Conservation (phyloP, 1,140 invertebrate species). For the Eriocheir sinensis region DNA sequence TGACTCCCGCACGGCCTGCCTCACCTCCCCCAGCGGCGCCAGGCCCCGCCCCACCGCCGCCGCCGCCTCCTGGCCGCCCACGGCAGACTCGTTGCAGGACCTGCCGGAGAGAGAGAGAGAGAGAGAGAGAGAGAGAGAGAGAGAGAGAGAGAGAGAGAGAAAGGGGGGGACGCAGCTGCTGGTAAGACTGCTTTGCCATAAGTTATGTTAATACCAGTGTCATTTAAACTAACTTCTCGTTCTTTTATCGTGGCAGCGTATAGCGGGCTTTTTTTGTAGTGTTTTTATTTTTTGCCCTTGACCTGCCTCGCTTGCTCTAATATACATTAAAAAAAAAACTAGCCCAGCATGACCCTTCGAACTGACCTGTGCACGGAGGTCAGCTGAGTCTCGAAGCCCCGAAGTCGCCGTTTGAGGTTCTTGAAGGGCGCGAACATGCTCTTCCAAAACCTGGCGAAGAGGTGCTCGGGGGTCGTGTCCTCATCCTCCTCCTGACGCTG, state of each 20-base stretch:
- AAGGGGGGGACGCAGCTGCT: too few relatives aligned
- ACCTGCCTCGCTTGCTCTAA: too few relatives aligned
- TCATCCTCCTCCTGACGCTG: background rate
- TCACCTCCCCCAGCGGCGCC: constrained; percentile 50
- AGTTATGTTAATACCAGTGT: too few relatives aligned
- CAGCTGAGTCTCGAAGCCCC: constrained; percentile 69
- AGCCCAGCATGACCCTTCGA: background rate
- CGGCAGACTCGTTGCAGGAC: constrained; percentile 53
- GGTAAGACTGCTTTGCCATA: too few relatives aligned
- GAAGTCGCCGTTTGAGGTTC: constrained; percentile 72
- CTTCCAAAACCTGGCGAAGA: constrained; percentile 77
- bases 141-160: too few relatives aligned
- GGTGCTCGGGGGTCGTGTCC: constrained; percentile 64
- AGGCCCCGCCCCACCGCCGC: constrained; percentile 32
- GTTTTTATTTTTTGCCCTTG: too few relatives aligned
- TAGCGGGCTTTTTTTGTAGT: too few relatives aligned
- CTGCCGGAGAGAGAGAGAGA: background rate
- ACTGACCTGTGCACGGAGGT: constrained; percentile 60
- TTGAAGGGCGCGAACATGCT: constrained; percentile 77
- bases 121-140: too few relatives aligned
- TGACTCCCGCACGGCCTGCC: background rate
- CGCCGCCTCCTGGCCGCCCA: background rate
- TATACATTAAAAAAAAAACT: too few relatives aligned
- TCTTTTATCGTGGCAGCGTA: too few relatives aligned
- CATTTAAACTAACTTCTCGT: too few relatives aligned